Evolutionary conservation across 1,140 invertebrate genomes (phyloP), one percentile per base, ranked within the genome.

Genomic region (Zaprionus tsacasi): DNA sequence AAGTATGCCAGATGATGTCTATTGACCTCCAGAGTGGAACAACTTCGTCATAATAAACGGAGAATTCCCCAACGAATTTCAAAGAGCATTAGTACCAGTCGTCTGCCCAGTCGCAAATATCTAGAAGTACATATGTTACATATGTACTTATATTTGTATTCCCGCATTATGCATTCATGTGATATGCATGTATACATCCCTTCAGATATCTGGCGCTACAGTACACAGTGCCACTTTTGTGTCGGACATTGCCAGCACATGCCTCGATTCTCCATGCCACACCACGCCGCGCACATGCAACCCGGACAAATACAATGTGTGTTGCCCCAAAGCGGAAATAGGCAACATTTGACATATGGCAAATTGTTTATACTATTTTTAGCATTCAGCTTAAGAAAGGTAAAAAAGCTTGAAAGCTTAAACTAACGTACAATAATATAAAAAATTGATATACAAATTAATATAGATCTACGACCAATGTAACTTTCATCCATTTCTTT

Each of bases 11-110:
- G 38, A 33, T 43, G 25, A 56, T 45, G 61, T 65, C 36, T 54
- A 59, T 40, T 72, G 70, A 55, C 70, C 65, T 73, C 56, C 63
- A 68, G 43, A 30, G 63, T 55, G 56, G 30, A 64, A 21, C 36
- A 56, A 50, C 15, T 15, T 36, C 58, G 70, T 73, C 77, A 36
- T 52, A 45, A 30, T 17, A 2, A 15, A 2, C 1, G 13, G 45
- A 21, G 77, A 83, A 82, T 83, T 85, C 81, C 80, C 81, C 64
- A 71, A 76, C 21, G 45, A 58, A 76, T 69, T 69, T 10, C 25
- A 45, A 17, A 52, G 45, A 40, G 72, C 68, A 61, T 58, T 56
- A 45, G 54, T 65, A 38, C 57, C 66, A 72, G 40, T 40, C n/a
- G 12, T 68, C 36, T 68, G 68, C 75, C 56, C 56, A 43, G 70